These are phyloP conservation scores for Batillaria attramentaria DNA, from an alignment of 1,140 invertebrate genomes.

Conservation along the genomic window DNA sequence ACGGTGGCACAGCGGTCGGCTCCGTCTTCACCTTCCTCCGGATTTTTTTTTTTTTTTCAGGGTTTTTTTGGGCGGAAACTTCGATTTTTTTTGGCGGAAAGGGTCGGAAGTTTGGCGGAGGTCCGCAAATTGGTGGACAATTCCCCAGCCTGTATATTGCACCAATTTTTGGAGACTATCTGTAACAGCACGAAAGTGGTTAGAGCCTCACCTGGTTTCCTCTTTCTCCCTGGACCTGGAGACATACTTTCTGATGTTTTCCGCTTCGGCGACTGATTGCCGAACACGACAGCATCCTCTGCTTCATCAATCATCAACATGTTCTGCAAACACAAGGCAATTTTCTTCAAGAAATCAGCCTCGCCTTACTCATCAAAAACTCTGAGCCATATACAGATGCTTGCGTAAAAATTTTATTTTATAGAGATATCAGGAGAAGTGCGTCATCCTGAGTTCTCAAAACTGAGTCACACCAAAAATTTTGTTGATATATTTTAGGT, in stretches of 20 bases:
- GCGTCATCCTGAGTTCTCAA: not conserved
- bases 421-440: not conserved
- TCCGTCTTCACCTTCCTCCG: no score
- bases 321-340: slow-evolving; percentile 49
- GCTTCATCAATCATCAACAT: slow-evolving; percentile 67
- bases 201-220: slow-evolving; percentile 80
- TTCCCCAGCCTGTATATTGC: not conserved
- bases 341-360: not conserved
- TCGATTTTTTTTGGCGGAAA: not conserved
- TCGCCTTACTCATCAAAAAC: not conserved
- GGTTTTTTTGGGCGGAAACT: not conserved
- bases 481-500: no score
- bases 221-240: slow-evolving; percentile 76
- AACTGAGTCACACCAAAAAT: not conserved
- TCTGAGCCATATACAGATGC: no score
- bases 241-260: slow-evolving; percentile 58
- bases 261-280: slow-evolving; percentile 55
- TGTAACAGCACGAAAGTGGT: not conserved
- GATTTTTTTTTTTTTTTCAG: no score
- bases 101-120: no score
- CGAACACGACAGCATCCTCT: slow-evolving; percentile 63
- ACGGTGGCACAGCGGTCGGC: no score
- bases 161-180: not conserved
- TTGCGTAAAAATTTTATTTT: not conserved
- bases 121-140: not conserved